Base-by-base conservation (phyloP, 2,888 invertebrate species). In the Polyploca ridens region DNA sequence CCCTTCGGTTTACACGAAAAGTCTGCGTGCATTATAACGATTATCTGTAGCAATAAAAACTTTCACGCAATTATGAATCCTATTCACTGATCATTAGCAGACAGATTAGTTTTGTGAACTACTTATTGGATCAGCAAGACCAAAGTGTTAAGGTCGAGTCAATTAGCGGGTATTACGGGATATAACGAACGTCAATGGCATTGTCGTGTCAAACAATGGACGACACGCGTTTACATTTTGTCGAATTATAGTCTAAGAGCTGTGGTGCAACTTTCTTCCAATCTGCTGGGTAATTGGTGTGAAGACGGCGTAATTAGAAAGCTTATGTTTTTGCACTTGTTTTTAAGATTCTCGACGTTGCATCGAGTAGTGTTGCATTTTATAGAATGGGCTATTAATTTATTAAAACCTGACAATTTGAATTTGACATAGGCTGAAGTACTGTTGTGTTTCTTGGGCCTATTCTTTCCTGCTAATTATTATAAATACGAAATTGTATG, bases 111-210 rank as follows among this genome's bases (percentile, higher is more conserved):
- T 46, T n/a, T 46, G n/a, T n/a, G 46, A 6, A n/a, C 46, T 46
- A 46, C n/a, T n/a, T 46, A n/a, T 46, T n/a, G 46, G 46, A 46
- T 46, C 7, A 6, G 46, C n/a, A n/a, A 46, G 46, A n/a, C 46
- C 46, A 46, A 6, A n/a, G 46, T 44, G 44, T 44, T 4, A 46
- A 46, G n/a, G 46, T 46, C n/a, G 46, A 46, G 46, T 46, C 46
- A 75, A 77, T 79, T 62, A 58, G 71, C 69, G 66, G 65, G 72
- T 76, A 79, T 82, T 78, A 77, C 68, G 72, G 77, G 74, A 80
- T 79, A 76, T 76, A 72, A 75, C 72, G 64, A 66, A 69, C 74
- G 73, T 78, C 76, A 75, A 69, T 67, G 63, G 63, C 69, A 74
- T 71, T 75, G 74, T 72, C 59, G 62, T 68, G 16, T 54, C 74